Base-by-base conservation (phyloP, 23 tunicate genomes). In the Corella eumyota region DNA sequence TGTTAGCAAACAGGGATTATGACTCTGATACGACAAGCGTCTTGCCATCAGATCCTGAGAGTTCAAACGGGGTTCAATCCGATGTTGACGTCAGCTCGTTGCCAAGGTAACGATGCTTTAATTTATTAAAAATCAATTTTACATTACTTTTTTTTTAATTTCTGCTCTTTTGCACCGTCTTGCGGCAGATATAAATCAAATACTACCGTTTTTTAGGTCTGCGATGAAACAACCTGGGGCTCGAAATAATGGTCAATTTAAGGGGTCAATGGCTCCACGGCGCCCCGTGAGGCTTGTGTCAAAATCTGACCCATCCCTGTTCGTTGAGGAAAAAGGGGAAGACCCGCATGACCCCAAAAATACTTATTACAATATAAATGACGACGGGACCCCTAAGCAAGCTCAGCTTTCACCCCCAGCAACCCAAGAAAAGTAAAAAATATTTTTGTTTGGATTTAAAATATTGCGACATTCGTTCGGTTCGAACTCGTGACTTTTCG, bases 21-120 rank as follows among this genome's bases (percentile, higher is more conserved):
- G 83, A 76, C 35, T 76, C 83, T 22, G 83, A 76, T 58, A 76
- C 83, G n/a, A 76, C 73, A 17, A 68, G 63, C 34, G 73, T 56
- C 5, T 67, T 66, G 9, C 47, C 67, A 15, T 76, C 73, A n/a
- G 73, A 76, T 25, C 67, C 73, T 2, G 73, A 66, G 33, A 76
- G 83, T 67, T 76, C 83, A 21, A 38, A 67, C 11, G 83, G 61
- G 1, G 56, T 66, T 24, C 58, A 40, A 11, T 76, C 83, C 7
- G 80, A 74, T 45, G 64, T 36, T 4, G 80, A 74, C 34, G 34
- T 32, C 59, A 58, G 32, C n/a, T n/a, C n/a, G n/a, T n/a, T n/a
- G n/a, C n/a, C n/a, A n/a, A n/a, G n/a, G n/a, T n/a, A n/a, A n/a
- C n/a, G n/a, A n/a, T n/a, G n/a, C n/a, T n/a, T n/a, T n/a, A n/a